These are phyloP conservation scores for Myotis yumanensis DNA, from an alignment of 2,113 vertebrate genomes.

Conservation along the genomic window DNA sequence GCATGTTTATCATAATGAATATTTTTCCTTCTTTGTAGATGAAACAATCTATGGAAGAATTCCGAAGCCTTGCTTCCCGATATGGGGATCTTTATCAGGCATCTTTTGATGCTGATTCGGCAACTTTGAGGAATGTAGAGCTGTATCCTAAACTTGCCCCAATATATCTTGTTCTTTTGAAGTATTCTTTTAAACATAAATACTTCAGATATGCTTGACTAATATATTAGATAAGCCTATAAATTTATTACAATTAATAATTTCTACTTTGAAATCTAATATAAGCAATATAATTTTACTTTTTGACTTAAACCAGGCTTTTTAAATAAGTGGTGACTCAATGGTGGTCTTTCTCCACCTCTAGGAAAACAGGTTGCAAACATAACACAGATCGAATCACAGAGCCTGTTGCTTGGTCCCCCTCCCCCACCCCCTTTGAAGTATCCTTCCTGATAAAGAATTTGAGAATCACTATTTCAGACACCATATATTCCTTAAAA, in stretches of 20 bases:
- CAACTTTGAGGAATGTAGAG: slow-evolving; percentile 95
- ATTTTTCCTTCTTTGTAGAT: slow-evolving; percentile 85
- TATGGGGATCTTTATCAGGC: slow-evolving; percentile 98
- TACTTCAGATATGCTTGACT: not conserved
- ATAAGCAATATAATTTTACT: not conserved
- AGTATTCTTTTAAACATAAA: not conserved
- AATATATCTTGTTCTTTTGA: not conserved
- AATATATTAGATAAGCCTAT: not conserved
- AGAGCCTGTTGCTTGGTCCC: not conserved
- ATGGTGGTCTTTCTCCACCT: not conserved
- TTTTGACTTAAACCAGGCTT: not conserved
- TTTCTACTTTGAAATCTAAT: slow-evolving; percentile 7
- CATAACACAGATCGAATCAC: not conserved
- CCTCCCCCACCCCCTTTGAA: not conserved
- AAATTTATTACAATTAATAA: slow-evolving; percentile 31
- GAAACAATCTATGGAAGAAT: slow-evolving; percentile 98
- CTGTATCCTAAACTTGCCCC: slow-evolving; percentile 90
- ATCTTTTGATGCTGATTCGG: slow-evolving; percentile 96
- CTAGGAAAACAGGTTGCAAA: not conserved
- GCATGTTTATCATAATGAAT: not conserved
- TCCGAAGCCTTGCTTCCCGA: slow-evolving; percentile 90
- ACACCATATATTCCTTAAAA: not conserved
- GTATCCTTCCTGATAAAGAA: not conserved
- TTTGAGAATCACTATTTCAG: not conserved
- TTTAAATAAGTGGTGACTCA: not conserved